Evolutionary conservation across 1,140 invertebrate genomes (phyloP).

Genomic region (Diachasma alloeum): DNA sequence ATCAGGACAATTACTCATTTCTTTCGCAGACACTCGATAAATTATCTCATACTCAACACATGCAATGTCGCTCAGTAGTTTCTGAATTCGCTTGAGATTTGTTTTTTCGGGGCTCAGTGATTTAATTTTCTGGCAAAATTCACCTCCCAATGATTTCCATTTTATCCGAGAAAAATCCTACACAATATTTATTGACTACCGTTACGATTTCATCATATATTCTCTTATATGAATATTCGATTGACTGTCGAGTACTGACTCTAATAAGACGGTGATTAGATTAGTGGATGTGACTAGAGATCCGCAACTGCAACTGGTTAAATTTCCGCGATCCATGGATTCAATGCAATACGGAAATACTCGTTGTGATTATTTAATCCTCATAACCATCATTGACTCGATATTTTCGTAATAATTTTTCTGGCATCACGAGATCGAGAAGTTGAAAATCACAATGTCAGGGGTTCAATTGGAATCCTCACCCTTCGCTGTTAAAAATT

Average conservation of each 20-base stretch:
- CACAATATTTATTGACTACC: constrained; percentile 55
- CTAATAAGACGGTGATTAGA: constrained; percentile 34
- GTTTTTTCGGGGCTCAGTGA: neutral
- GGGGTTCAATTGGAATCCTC: neutral
- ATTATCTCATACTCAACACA: constrained; percentile 2
- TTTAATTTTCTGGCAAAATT: constrained; percentile 9
- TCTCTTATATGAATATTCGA: constrained; percentile 53
- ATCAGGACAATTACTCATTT: constrained; percentile 20
- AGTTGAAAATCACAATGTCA: neutral
- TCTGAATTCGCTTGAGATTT: neutral
- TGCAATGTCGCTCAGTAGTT: neutral
- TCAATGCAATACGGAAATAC: constrained; percentile 29
- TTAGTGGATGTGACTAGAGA: constrained; percentile 4
- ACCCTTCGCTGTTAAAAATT: too few relatives aligned
- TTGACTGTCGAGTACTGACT: constrained; percentile 56
- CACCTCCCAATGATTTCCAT: neutral
- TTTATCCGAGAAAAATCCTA: constrained; percentile 30
- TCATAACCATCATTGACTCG: neutral
- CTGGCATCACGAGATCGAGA: neutral
- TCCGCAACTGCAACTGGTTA: neutral
- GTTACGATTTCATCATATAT: constrained; percentile 42
- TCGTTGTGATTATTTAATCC: constrained; percentile 17
- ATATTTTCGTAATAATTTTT: neutral
- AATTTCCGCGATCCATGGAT: neutral
- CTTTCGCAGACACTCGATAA: neutral